phyloP scores from a whole-genome alignment of 2,113 vertebrate genomes.

The Parotia lawesii region DNA sequence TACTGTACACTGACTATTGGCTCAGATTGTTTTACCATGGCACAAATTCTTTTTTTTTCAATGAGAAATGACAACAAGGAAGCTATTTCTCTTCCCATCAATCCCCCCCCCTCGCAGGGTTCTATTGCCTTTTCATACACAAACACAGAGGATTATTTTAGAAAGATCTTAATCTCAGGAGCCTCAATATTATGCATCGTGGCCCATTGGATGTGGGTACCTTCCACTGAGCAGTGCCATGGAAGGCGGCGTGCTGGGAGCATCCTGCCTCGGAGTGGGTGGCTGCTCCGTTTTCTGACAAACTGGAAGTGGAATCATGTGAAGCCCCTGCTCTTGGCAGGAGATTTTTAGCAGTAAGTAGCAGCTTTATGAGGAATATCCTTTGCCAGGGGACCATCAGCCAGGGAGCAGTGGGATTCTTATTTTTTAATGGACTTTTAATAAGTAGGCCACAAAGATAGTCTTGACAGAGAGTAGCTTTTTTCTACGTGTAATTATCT shows the following conservation, averaged over 20 bases:
- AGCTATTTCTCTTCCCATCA: neutral
- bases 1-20: neutral
- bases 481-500: slow-evolving; percentile 26
- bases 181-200: rapidly evolving
- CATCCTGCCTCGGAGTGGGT: neutral
- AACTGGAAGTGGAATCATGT: slow-evolving; percentile 1
- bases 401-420: slow-evolving; percentile 46
- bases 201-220: neutral
- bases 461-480: slow-evolving; percentile 28
- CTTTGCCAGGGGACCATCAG: slow-evolving; percentile 54
- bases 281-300: neutral
- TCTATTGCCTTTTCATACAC: neutral
- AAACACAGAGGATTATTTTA: neutral
- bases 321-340: slow-evolving; percentile 29
- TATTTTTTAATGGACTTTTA: slow-evolving; percentile 57
- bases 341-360: slow-evolving; percentile 43
- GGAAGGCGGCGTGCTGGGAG: neutral
- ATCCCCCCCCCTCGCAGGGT: neutral
- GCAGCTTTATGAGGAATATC: slow-evolving; percentile 52
- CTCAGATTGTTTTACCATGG: neutral
- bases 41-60: neutral
- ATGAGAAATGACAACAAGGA: neutral
- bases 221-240: neutral
- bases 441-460: slow-evolving; percentile 60
- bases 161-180: neutral